These are phyloP conservation scores for Cathartes aura DNA, from an alignment of 2,113 vertebrate species.

Conservation along the genomic window DNA sequence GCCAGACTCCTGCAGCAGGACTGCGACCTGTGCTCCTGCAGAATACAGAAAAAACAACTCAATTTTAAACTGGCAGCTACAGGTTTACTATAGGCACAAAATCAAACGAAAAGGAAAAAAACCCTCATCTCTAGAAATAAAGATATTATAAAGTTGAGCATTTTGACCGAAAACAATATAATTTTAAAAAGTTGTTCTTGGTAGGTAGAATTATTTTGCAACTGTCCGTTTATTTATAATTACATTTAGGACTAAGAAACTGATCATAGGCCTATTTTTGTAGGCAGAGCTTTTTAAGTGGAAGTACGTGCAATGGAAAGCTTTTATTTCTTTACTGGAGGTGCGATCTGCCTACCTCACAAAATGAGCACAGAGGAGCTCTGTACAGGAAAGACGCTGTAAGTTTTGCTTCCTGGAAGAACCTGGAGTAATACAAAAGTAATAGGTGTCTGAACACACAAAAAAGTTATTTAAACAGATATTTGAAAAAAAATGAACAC, in stretches of 20 bases:
- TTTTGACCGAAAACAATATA: not conserved
- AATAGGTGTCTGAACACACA: not conserved
- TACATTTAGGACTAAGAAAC: not conserved
- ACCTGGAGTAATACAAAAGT: not conserved
- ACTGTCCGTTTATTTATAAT: not conserved
- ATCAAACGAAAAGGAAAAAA: not conserved
- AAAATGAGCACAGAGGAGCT: not conserved
- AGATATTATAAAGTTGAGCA: not conserved
- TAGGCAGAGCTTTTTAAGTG: not conserved
- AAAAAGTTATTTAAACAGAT: accelerated
- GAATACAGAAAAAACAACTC: not conserved
- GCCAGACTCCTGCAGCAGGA: not conserved
- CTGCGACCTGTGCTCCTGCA: accelerated
- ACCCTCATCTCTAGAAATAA: not conserved
- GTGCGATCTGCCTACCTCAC: not conserved
- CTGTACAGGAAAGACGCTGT: accelerated
- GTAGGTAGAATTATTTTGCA: not conserved
- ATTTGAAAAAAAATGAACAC: too few relatives aligned
- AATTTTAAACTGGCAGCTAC: not conserved
- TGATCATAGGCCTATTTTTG: not conserved
- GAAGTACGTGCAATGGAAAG: not conserved
- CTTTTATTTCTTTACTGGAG: not conserved
- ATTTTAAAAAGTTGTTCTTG: not conserved
- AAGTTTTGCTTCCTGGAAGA: not conserved
- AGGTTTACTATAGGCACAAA: not conserved